Evolutionary conservation across 2,797 vertebrate species (phyloP), one percentile per base, ranked within the genome.

Genomic region (Phrynocephalus vlangalii): DNA sequence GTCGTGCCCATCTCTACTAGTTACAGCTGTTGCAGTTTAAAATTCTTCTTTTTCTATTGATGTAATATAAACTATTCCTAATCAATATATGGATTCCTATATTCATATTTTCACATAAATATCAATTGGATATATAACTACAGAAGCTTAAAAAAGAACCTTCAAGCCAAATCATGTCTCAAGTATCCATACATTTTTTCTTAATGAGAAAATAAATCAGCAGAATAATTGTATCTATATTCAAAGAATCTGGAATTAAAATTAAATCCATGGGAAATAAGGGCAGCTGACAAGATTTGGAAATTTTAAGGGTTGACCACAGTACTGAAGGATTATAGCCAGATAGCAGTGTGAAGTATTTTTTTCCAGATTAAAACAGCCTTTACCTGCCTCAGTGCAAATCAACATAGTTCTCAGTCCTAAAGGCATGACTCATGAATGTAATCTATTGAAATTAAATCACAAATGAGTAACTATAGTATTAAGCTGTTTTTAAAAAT

Each of bases 381-480:
- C 66, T 82, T 56, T 63, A 38, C 38, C 52, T 77, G 56, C 10
- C 8, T 70, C 24, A 78, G 15, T 68, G 6, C 60, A 38, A 75
- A 83, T 77, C 24, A 83, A 28, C 50, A 38, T 48, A 83, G 44
- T 68, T 38, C 24, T 87, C 73, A 77, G 24, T 56, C n/a, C 44
- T 68, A 82, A 77, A 68, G 6, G 77, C 15, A 83, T 82, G 82
- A 77, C 22, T 76, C 15, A 67, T 52, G 48, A 56, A 82, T 56
- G 83, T 77, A 77, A 76, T 16, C 66, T 16, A 83, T 5, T 70
- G 80, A 68, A 77, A 38, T 56, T 15, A 77, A 77, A 83, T 28
- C 72, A 70, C 30, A 63, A 63, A 13, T 75, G 78, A 86, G 18
- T 73, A 30, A 77, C 22, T 86, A 76, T n/a, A 77, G 72, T 2